Percentiles rank a stretch among this genome's conserved stretches.
Conservation (phyloP, 2,888 invertebrate species). For the Eilema sororculum region DNA sequence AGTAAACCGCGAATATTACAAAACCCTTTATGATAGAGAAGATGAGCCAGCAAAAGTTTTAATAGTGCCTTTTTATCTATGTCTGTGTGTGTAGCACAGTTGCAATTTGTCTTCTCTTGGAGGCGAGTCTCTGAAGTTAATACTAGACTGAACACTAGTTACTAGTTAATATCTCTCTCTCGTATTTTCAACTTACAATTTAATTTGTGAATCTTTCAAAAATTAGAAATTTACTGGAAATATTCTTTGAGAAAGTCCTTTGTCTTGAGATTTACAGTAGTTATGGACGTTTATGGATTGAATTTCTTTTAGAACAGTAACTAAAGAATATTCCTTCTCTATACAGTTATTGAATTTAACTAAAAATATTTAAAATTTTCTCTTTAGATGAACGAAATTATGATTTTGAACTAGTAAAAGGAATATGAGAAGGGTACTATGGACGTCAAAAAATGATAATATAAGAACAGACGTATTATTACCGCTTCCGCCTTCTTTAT, state of each 20-base stretch:
- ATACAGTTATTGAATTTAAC: too few species aligned
- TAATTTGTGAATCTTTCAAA: not conserved
- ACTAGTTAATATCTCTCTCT: not conserved
- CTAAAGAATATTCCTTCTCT: too few species aligned
- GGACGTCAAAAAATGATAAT: too few species aligned
- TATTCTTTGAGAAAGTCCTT: not conserved
- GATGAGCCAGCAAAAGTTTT: not conserved
- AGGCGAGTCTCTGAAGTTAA: slow-evolving; percentile 3
- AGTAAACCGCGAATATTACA: slow-evolving; percentile 2
- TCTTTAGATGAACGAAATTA: too few species aligned
- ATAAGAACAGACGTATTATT: too few species aligned
- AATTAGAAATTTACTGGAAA: not conserved
- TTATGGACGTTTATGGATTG: too few species aligned
- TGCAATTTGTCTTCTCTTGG: slow-evolving; percentile 7
- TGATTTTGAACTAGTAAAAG: too few species aligned
- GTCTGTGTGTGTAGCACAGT: not conserved
- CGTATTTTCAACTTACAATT: not conserved
- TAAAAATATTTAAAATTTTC: too few species aligned
- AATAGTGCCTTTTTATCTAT: slow-evolving; percentile 2
- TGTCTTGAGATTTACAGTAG: not conserved
- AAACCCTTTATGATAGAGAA: not conserved
- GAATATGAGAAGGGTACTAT: too few species aligned
- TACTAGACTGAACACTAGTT: not conserved
- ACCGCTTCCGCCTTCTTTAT: too few species aligned
- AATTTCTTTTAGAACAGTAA: too few species aligned